A percentile compares a stretch with the other conserved stretches of the same genome.
These are phyloP conservation scores for Actinia tenebrosa DNA, from an alignment of 64 coral and sea anemone genomes.

Conservation along the genomic window DNA sequence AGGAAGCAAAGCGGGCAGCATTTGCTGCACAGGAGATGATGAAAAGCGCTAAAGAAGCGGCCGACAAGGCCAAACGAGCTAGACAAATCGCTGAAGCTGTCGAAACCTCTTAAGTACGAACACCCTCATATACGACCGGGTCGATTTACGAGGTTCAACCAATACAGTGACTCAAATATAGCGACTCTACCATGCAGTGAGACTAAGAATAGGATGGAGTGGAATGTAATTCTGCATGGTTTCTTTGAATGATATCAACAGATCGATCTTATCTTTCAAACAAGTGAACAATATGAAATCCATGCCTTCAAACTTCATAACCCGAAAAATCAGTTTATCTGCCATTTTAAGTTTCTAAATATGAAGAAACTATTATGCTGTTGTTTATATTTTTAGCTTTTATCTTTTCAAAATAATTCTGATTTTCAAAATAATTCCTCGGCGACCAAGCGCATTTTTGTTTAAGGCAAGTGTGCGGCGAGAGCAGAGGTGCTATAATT, in stretches of 20 bases:
- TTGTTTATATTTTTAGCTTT: background rate
- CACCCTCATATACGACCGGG: background rate
- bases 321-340: no score
- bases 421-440: background rate
- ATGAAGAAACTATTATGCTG: background rate
- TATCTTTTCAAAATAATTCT: background rate
- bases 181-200: no score
- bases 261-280: no score
- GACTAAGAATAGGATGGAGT: background rate
- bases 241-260: no score
- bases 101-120: background rate
- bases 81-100: conserved; percentile 39
- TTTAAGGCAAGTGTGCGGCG: background rate
- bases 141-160: background rate
- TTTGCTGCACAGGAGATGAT: conserved; percentile 57
- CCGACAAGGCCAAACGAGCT: conserved; percentile 58
- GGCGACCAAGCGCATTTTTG: background rate
- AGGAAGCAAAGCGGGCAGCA: conserved; percentile 76
- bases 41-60: conserved; percentile 53
- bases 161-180: background rate
- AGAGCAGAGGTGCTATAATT: background rate
- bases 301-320: no score
- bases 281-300: background rate
- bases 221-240: no score
- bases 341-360: no score